A percentile compares a stretch with the other conserved stretches of the same genome.
Conservation (phyloP, 1,140 invertebrate genomes). For the Cydia amplana region DNA sequence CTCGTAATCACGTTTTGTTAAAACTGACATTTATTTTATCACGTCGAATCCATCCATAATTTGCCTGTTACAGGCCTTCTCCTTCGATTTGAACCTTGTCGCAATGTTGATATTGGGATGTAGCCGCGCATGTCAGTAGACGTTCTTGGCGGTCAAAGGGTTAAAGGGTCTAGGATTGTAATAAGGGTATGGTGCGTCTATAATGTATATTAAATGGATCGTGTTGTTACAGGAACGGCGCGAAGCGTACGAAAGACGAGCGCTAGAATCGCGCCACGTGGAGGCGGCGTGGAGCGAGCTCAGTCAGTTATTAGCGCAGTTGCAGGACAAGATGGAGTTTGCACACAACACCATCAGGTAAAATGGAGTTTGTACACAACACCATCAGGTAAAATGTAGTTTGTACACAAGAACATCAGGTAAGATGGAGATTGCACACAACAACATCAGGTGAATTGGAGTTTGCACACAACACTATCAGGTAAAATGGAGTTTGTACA, state of each 20-base stretch:
- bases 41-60: too few relatives aligned
- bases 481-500: too few relatives aligned
- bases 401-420: constrained; percentile 93
- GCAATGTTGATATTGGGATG: too few relatives aligned
- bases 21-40: too few relatives aligned
- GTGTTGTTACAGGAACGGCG: constrained; percentile 84
- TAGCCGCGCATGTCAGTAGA: too few relatives aligned
- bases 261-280: constrained; percentile 87
- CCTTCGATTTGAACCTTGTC: too few relatives aligned
- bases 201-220: neutral
- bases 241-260: constrained; percentile 85
- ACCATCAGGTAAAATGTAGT: constrained; percentile 87
- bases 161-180: too few relatives aligned
- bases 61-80: too few relatives aligned
- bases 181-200: neutral
- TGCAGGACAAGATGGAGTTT: constrained; percentile 96
- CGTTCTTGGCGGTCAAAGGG: too few relatives aligned
- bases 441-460: too few relatives aligned
- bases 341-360: constrained; percentile 91
- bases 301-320: constrained; percentile 89
- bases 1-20: too few relatives aligned
- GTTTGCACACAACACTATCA: neutral
- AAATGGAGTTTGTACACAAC: neutral
- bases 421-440: constrained; percentile 30
- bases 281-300: constrained; percentile 92